A percentile compares a stretch with the other conserved stretches of the same genome.
Conservation (phyloP, 2,888 invertebrate genomes). For the Tetropium fuscum region DNA sequence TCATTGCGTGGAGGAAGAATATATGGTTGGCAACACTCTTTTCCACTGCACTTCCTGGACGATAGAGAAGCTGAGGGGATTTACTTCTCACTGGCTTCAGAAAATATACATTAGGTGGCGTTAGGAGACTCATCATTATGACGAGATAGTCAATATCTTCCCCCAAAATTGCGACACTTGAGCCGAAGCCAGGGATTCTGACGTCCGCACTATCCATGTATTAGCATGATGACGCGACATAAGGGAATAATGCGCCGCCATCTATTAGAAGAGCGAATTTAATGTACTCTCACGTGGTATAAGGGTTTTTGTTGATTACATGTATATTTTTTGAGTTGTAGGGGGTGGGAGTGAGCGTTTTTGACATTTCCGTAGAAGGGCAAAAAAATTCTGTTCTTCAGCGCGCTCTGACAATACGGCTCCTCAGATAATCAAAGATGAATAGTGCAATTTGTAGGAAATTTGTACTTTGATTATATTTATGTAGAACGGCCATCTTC, state of each 20-base stretch:
- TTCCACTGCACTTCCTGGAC: too few relatives aligned
- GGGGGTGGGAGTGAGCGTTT: too few relatives aligned
- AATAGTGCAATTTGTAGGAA: not conserved
- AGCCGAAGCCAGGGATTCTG: too few relatives aligned
- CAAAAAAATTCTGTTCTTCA: not conserved
- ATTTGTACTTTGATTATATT: too few relatives aligned
- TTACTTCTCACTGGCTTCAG: not conserved
- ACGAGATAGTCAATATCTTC: not conserved
- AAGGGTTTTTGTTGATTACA: not conserved
- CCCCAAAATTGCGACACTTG: too few relatives aligned
- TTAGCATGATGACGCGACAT: not conserved
- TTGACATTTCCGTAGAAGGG: not conserved
- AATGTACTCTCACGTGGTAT: not conserved
- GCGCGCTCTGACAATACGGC: not conserved
- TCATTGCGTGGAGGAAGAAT: too few relatives aligned
- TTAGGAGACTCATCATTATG: too few relatives aligned
- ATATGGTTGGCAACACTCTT: too few relatives aligned
- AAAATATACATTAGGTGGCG: not conserved
- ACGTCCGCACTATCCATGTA: too few relatives aligned
- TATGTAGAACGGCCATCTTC: too few relatives aligned
- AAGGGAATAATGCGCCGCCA: not conserved
- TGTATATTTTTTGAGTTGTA: too few relatives aligned
- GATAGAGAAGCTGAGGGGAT: not conserved
- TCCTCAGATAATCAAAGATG: not conserved
- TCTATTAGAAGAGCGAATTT: not conserved